Percentiles rank a stretch among this genome's conserved stretches.
These are phyloP conservation scores for Diploscapter pachys DNA, from an alignment of 1,140 invertebrate species.

Conservation along the genomic window DNA sequence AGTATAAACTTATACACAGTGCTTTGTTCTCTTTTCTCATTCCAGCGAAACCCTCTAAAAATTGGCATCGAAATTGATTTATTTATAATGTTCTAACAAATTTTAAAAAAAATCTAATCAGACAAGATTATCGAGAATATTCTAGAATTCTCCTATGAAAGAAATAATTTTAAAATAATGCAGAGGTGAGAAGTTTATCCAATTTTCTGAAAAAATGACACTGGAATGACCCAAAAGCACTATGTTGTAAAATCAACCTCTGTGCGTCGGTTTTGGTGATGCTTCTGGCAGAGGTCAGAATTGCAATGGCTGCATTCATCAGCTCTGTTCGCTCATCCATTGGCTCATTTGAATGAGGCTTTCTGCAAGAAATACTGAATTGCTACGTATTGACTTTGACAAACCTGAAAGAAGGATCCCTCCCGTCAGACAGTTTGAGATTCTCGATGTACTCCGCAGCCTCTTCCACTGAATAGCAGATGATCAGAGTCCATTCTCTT, in stretches of 20 bases:
- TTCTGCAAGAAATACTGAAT: background rate
- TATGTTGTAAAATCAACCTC: slow-evolving; percentile 4
- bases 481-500: slow-evolving; percentile 48
- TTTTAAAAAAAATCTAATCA: too few relatives aligned
- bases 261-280: slow-evolving; percentile 32
- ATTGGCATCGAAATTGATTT: too few relatives aligned
- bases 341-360: background rate
- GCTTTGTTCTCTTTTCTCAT: too few relatives aligned
- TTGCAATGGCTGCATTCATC: slow-evolving; percentile 22
- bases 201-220: too few relatives aligned
- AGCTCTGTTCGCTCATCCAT: slow-evolving; percentile 18
- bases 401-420: slow-evolving; percentile 13
- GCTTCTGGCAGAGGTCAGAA: slow-evolving; percentile 27
- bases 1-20: too few relatives aligned
- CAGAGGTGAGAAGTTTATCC: too few relatives aligned
- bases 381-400: background rate
- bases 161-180: too few relatives aligned
- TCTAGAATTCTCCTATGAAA: too few relatives aligned
- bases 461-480: slow-evolving; percentile 57
- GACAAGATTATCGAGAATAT: too few relatives aligned
- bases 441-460: slow-evolving; percentile 57
- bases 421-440: slow-evolving; percentile 51
- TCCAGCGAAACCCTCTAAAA: too few relatives aligned
- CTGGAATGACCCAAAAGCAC: too few relatives aligned
- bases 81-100: too few relatives aligned